Evolutionary conservation across 2,113 vertebrate genomes (phyloP).

Genomic region (Agelaius phoeniceus): DNA sequence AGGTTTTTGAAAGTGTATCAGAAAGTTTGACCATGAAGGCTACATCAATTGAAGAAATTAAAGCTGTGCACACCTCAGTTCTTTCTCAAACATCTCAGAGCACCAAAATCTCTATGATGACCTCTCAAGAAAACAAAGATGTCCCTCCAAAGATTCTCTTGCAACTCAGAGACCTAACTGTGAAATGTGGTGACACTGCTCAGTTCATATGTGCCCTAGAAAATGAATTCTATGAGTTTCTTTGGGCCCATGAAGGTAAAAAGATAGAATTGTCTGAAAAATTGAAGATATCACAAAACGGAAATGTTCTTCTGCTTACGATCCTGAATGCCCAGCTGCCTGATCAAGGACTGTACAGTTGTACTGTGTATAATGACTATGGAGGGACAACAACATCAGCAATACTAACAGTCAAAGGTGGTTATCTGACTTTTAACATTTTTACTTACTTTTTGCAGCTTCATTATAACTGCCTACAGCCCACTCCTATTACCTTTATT

Average conservation of each 20-base stretch:
- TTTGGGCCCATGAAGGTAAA: conserved; percentile 81
- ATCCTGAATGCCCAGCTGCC: conserved; percentile 74
- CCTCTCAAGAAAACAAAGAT: not conserved
- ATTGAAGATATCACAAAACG: conserved; percentile 74
- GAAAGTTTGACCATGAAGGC: conserved; percentile 71
- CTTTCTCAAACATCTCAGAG: conserved; percentile 52
- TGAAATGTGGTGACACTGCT: conserved; percentile 76
- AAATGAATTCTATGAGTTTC: conserved; percentile 73
- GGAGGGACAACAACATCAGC: conserved; percentile 83
- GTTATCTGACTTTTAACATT: conserved; percentile 79
- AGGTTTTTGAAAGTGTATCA: conserved; percentile 78
- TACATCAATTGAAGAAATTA: conserved; percentile 27
- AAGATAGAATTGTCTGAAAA: conserved; percentile 74
- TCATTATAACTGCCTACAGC: not conserved
- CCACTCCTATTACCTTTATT: not conserved
- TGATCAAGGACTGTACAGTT: conserved; percentile 86
- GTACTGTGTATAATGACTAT: conserved; percentile 74
- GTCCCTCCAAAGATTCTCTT: conserved; percentile 71
- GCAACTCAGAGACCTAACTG: conserved; percentile 79
- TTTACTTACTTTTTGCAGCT: conserved; percentile 54
- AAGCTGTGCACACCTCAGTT: conserved; percentile 14
- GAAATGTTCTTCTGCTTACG: conserved; percentile 77
- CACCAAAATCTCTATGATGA: conserved; percentile 1
- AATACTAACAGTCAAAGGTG: conserved; percentile 87
- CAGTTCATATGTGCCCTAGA: conserved; percentile 83